Percentiles rank a stretch among this genome's conserved stretches.
Evolutionary conservation across 2,888 invertebrate species (phyloP).

Genomic region (Drosophila barbarae): DNA sequence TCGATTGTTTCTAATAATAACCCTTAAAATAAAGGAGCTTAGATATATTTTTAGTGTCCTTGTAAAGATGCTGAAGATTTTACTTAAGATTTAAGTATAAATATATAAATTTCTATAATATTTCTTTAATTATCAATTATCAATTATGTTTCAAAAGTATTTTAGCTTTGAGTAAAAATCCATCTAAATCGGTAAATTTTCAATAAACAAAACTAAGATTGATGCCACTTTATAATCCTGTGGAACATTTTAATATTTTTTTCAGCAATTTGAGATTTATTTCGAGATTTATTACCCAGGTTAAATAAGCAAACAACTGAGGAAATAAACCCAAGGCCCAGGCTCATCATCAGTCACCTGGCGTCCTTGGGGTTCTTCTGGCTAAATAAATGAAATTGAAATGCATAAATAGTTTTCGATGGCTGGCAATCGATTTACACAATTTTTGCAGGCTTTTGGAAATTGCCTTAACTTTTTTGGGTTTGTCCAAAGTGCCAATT

Average conservation of each 20-base stretch:
- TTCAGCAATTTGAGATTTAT: not conserved
- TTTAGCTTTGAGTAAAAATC: not conserved
- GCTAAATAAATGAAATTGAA: slow-evolving; percentile 32
- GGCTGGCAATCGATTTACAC: slow-evolving; percentile 34
- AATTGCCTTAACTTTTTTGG: slow-evolving; percentile 3
- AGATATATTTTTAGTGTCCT: not conserved
- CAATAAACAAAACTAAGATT: not conserved
- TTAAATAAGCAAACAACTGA: not conserved
- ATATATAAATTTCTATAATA: not conserved
- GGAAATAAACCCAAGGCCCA: not conserved
- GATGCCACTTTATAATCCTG: not conserved
- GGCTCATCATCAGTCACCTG: slow-evolving; percentile 12
- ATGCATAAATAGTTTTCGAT: slow-evolving; percentile 40
- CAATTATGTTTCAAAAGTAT: not conserved
- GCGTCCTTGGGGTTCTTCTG: not conserved
- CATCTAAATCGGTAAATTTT: fast-evolving
- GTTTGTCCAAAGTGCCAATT: slow-evolving; percentile 15
- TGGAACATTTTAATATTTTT: not conserved
- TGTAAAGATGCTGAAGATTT: not conserved
- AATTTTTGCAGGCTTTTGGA: slow-evolving; percentile 19
- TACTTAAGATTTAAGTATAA: not conserved
- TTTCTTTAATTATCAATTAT: not conserved
- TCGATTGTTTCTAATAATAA: slow-evolving; percentile 5
- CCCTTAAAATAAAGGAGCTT: not conserved
- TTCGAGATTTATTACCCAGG: not conserved